Conservation (phyloP, 1,140 invertebrate genomes). For the Adoxophyes honmai region DNA sequence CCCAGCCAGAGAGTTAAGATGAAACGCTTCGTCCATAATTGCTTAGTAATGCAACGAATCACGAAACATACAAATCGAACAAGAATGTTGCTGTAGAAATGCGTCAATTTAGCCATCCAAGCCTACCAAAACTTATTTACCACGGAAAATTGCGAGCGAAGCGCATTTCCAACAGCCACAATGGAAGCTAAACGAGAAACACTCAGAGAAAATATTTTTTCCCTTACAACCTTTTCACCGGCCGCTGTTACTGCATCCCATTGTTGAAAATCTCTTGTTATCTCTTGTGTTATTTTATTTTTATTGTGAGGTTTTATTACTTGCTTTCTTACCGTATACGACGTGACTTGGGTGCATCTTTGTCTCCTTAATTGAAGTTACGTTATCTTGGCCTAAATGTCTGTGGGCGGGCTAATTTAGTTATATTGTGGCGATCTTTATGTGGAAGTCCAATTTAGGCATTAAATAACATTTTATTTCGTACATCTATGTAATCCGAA, state of each 20-base stretch:
- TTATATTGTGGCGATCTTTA: too few species aligned
- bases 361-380: background rate
- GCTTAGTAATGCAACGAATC: too few species aligned
- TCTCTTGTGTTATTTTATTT: constrained; percentile 9
- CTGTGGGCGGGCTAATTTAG: too few species aligned
- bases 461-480: too few species aligned
- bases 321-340: background rate
- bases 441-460: too few species aligned
- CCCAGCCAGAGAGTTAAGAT: too few species aligned
- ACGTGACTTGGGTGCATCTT: background rate
- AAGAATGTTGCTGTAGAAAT: too few species aligned
- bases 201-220: constrained; percentile 15
- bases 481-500: too few species aligned
- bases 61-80: too few species aligned
- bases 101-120: background rate
- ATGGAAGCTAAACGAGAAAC: constrained; percentile 9
- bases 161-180: constrained; percentile 8
- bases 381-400: background rate
- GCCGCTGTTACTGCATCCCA: constrained; percentile 15
- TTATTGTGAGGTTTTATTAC: constrained; percentile 7
- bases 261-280: constrained; percentile 14
- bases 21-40: too few species aligned
- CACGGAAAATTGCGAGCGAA: constrained; percentile 4
- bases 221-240: constrained; percentile 11
- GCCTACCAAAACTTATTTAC: constrained; percentile 5